Conservation (phyloP, 1,140 invertebrate species). For the Drosophila nigromelanica region DNA sequence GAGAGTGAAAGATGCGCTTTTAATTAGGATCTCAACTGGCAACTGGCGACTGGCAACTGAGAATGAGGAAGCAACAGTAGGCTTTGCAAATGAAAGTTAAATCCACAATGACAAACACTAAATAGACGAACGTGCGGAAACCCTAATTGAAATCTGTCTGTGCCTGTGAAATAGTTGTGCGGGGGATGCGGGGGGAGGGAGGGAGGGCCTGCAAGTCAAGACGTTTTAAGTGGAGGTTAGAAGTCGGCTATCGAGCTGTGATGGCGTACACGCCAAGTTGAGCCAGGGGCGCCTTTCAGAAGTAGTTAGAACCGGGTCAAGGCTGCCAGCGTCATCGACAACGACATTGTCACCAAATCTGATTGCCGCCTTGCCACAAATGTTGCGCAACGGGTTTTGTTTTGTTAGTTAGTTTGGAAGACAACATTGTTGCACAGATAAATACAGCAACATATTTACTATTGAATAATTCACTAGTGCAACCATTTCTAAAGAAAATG, state of each 20-base stretch:
- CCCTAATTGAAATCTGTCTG: constrained; percentile 65
- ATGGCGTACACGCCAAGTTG: neutral
- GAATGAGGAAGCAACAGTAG: constrained; percentile 25
- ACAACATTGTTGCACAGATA: neutral
- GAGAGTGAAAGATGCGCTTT: constrained; percentile 60
- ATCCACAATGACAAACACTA: constrained; percentile 32
- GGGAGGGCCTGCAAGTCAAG: neutral
- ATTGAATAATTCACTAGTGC: no score
- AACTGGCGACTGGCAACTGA: constrained; percentile 1
- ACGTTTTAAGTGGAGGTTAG: constrained; percentile 49
- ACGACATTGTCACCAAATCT: constrained; percentile 46
- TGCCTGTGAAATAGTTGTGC: constrained; percentile 29
- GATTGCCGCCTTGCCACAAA: constrained; percentile 48
- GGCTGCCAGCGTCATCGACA: constrained; percentile 38
- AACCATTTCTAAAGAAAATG: no score
- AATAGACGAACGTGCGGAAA: constrained; percentile 68
- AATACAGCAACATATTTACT: neutral
- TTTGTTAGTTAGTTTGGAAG: neutral
- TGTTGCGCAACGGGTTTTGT: constrained; percentile 60
- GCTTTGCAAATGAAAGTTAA: constrained; percentile 35
- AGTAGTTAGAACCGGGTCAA: constrained; percentile 66
- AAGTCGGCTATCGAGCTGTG: constrained; percentile 28
- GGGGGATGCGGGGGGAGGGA: neutral
- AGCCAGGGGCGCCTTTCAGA: constrained; percentile 29
- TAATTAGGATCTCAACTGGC: constrained; percentile 56